Conservation (phyloP, 1,140 invertebrate species). For the Cataglyphis hispanica region DNA sequence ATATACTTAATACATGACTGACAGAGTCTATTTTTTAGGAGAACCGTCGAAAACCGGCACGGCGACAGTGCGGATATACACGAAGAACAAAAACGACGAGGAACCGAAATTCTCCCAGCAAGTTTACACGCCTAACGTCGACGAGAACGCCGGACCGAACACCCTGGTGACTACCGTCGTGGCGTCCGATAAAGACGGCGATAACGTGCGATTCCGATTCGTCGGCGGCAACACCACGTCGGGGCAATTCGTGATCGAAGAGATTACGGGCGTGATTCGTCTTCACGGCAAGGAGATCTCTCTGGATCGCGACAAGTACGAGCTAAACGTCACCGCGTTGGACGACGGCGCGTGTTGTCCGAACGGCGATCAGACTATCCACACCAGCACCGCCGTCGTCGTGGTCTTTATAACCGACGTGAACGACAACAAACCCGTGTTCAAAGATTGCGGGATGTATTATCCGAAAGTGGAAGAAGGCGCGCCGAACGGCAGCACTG, state of each 20-base stretch:
- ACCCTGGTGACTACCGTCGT: constrained; percentile 97
- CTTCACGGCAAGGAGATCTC: constrained; percentile 94
- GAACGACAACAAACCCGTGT: constrained; percentile 97
- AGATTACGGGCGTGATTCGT: constrained; percentile 97
- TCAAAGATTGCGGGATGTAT: constrained; percentile 96
- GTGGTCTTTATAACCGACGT: constrained; percentile 98
- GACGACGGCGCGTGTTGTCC: constrained; percentile 97
- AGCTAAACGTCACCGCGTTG: constrained; percentile 97
- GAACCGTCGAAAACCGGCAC: constrained; percentile 96
- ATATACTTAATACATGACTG: background rate
- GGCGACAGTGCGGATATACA: constrained; percentile 96
- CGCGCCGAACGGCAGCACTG: constrained; percentile 95
- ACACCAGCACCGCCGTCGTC: constrained; percentile 97
- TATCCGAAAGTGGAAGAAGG: constrained; percentile 97
- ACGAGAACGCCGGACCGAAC: constrained; percentile 97
- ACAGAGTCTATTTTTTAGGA: constrained; percentile 84
- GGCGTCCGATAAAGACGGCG: constrained; percentile 97
- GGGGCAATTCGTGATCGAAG: constrained; percentile 97
- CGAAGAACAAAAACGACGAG: constrained; percentile 98
- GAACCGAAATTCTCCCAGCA: constrained; percentile 98
- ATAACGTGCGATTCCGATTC: constrained; percentile 97
- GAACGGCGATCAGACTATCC: constrained; percentile 93
- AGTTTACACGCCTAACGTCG: constrained; percentile 98
- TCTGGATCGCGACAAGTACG: constrained; percentile 95
- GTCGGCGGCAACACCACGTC: constrained; percentile 95